These are phyloP conservation scores for Mallotus villosus DNA, from an alignment of 2,797 vertebrate genomes.

Conservation along the genomic window DNA sequence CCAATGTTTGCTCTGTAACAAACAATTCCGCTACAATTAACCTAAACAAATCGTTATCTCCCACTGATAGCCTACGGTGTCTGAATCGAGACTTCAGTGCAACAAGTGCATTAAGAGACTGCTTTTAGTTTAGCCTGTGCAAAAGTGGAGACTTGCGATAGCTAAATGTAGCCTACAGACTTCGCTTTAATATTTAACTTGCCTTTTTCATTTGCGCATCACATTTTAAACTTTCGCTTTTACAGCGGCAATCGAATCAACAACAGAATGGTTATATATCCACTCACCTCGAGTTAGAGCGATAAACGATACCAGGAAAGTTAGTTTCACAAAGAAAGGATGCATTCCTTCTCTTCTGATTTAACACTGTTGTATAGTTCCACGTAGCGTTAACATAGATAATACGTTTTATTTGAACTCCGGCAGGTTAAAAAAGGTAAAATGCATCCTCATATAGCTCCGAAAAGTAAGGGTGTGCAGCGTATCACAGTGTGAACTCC, in stretches of 20 bases:
- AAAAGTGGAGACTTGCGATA: too few species aligned
- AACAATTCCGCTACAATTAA: too few species aligned
- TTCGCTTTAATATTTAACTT: too few species aligned
- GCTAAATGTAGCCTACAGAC: too few species aligned
- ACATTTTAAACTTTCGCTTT: not conserved
- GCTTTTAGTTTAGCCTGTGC: too few species aligned
- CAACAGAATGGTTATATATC: not conserved
- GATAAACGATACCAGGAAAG: conserved; percentile 70
- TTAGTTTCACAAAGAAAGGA: conserved; percentile 74
- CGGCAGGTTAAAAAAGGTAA: conserved; percentile 27
- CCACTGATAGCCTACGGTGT: too few species aligned
- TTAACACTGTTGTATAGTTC: conserved; percentile 65
- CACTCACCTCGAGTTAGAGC: conserved; percentile 73
- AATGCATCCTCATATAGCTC: conserved; percentile 57
- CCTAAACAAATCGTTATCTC: too few species aligned
- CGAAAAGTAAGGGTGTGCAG: conserved; percentile 41
- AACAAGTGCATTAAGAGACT: too few species aligned
- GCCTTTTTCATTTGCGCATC: conserved; percentile 12
- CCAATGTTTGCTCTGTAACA: too few species aligned
- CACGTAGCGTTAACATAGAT: conserved; percentile 77
- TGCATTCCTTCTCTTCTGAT: conserved; percentile 77
- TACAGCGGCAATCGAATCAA: not conserved
- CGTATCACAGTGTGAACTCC: conserved; percentile 40
- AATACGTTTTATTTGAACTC: conserved; percentile 59
- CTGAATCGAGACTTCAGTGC: too few species aligned